phyloP scores from a whole-genome alignment of 2,888 invertebrate genomes.

The Trichacis sp. region DNA sequence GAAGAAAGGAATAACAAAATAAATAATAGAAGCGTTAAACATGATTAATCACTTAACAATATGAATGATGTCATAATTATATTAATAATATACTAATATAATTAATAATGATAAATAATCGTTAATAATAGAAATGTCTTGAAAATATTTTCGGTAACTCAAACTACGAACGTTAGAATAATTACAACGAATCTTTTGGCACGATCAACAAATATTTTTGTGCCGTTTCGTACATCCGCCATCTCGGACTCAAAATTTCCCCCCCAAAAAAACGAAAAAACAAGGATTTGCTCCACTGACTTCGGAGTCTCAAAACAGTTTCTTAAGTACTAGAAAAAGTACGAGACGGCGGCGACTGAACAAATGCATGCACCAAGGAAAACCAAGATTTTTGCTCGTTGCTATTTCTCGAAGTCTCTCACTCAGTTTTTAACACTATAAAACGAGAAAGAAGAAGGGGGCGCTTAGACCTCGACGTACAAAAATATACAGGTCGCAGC shows the following conservation, averaged over 20 bases:
- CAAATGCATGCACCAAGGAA: conserved; percentile 6
- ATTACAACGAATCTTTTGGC: conserved; percentile 60
- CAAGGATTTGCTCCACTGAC: background rate
- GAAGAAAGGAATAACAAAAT: conserved; percentile 66
- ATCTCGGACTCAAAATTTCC: background rate
- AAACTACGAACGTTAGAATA: conserved; percentile 57
- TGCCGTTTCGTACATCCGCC: conserved; percentile 21
- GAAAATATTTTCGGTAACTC: conserved; percentile 51
- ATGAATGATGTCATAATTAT: conserved; percentile 57
- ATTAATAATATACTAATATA: conserved; percentile 56
- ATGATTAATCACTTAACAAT: conserved; percentile 68
- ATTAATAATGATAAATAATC: too few relatives aligned
- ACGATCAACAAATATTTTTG: conserved; percentile 40
- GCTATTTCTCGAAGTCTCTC: conserved; percentile 44
- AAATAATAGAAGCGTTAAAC: conserved; percentile 69
- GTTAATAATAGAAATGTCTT: conserved; percentile 51
- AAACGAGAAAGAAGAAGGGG: conserved; percentile 45
- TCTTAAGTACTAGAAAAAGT: background rate
- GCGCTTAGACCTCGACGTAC: conserved; percentile 58
- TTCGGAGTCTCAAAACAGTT: background rate
- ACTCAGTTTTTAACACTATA: conserved; percentile 58
- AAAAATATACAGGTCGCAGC: conserved; percentile 63
- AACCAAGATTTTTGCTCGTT: conserved; percentile 13
- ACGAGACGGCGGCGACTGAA: background rate
- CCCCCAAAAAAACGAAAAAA: too few relatives aligned